Evolutionary conservation across 2,797 vertebrate genomes (phyloP).

Genomic region (Capromys pilorides): DNA sequence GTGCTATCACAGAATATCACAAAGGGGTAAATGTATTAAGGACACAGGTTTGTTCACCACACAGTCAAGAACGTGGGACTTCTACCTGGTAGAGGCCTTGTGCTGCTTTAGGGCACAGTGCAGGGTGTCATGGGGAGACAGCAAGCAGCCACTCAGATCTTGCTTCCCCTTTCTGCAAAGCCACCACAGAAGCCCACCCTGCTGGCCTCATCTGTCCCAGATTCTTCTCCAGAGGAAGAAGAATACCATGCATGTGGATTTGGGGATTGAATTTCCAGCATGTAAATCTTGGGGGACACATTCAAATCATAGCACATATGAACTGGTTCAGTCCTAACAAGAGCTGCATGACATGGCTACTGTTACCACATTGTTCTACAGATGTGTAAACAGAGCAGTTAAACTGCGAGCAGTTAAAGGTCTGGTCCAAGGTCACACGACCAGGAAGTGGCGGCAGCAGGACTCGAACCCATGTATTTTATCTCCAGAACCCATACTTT

Average conservation of each 20-base stretch:
- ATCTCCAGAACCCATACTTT: not conserved
- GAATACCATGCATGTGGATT: not conserved
- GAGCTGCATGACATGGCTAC: not conserved
- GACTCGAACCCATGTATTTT: not conserved
- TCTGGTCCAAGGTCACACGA: slow-evolving; percentile 22
- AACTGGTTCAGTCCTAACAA: not conserved
- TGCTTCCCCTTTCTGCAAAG: not conserved
- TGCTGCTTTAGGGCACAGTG: too few species aligned
- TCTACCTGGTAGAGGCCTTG: not conserved
- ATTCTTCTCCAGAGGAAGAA: not conserved
- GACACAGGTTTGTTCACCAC: not conserved
- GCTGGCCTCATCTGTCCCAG: not conserved
- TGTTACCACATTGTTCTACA: not conserved
- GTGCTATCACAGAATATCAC: not conserved
- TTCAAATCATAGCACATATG: not conserved
- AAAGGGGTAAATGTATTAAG: not conserved
- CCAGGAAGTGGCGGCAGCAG: not conserved
- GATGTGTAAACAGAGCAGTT: not conserved
- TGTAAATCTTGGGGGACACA: not conserved
- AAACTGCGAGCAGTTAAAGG: not conserved
- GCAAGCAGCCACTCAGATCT: not conserved
- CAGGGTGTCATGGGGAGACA: not conserved
- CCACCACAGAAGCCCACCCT: too few species aligned
- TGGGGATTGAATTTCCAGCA: not conserved
- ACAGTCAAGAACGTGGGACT: not conserved